Evolutionary conservation across 2,113 vertebrate species (phyloP), one percentile per base, ranked within the genome.

Genomic region (Halcyon malimbica): DNA sequence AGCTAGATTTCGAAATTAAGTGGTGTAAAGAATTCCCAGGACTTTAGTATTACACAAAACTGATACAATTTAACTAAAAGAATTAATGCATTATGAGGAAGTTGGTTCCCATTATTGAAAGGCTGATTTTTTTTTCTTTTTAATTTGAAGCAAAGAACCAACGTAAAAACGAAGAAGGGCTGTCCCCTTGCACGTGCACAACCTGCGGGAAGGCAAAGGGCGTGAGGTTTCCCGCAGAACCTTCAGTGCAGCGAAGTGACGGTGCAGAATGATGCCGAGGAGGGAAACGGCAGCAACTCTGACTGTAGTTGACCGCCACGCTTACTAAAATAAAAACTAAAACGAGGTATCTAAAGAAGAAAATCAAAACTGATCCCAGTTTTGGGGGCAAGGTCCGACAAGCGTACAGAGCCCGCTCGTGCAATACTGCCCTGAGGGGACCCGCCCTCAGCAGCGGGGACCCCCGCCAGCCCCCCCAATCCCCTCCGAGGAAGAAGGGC

Each of bases 111-210:
- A 16, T 41, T 65, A 39, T 1, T 2, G 79, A 70, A 77, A 67
- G 2, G 9, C 5, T 2, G 7, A 8, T 12, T 37, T 23, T 19
- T 26, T 29, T 57, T 25, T 7, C 3, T 25, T 6, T 5, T 33
- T 17, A 6, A 9, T 16, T 46, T 50, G 20, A 50, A 74, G 46
- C 16, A 21, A 56, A 54, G 5, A 18, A 37, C 14, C 6, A 3
- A 15, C 0, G 23, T 6, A 3, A 31, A 39, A n/a, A 24, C 1
- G 6, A 37, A 67, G 23, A n/a, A 29, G 6, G 8, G 1, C 37
- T 9, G 4, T 41, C 2, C 19, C 37, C 42, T n/a, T 3, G 37
- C 53, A 33, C 1, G 4, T 21, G 16, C 17, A 9, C 9, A 35
- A 9, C 86, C 76, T 5, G 44, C 39, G 16, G 73, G 74, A 50